Conservation (phyloP, 1,140 invertebrate genomes). For the Hylaeus volcanicus region DNA sequence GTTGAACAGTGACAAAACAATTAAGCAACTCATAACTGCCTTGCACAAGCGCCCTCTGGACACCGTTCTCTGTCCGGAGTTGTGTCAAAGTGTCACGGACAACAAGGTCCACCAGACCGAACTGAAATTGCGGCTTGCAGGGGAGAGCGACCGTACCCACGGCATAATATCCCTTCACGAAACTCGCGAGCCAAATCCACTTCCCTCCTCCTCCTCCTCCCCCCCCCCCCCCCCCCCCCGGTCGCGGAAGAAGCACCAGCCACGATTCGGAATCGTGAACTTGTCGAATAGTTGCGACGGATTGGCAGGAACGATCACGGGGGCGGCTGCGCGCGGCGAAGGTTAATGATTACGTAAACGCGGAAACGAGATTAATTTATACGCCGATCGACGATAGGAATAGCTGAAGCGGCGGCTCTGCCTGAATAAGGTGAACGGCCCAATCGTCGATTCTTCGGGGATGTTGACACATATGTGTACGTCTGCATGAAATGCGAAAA, state of each 20-base stretch:
- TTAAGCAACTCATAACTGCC: conserved; percentile 79
- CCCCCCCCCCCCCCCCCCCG: not conserved
- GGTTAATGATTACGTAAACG: too few relatives aligned
- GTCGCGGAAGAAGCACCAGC: conserved; percentile 47
- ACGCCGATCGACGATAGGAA: too few relatives aligned
- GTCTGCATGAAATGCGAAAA: too few relatives aligned
- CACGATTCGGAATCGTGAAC: conserved; percentile 17
- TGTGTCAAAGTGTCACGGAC: conserved; percentile 79
- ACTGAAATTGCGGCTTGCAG: conserved; percentile 71
- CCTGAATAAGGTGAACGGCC: too few relatives aligned
- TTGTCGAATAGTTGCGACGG: conserved; percentile 32
- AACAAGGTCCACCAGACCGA: conserved; percentile 78
- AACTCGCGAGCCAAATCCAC: conserved; percentile 45
- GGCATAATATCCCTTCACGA: conserved; percentile 68
- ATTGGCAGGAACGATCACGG: conserved; percentile 11
- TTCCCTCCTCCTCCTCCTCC: not conserved
- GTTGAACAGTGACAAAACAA: conserved; percentile 78
- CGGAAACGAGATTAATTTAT: too few relatives aligned
- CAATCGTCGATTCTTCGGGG: too few relatives aligned
- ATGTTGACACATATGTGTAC: too few relatives aligned
- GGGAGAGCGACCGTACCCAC: conserved; percentile 58
- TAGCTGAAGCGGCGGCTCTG: too few relatives aligned
- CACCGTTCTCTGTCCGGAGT: conserved; percentile 68
- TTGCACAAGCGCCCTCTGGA: conserved; percentile 66
- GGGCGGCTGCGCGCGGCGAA: too few relatives aligned